Evolutionary conservation across 2,797 vertebrate genomes (phyloP).

Genomic region (Sparidentex hasta): DNA sequence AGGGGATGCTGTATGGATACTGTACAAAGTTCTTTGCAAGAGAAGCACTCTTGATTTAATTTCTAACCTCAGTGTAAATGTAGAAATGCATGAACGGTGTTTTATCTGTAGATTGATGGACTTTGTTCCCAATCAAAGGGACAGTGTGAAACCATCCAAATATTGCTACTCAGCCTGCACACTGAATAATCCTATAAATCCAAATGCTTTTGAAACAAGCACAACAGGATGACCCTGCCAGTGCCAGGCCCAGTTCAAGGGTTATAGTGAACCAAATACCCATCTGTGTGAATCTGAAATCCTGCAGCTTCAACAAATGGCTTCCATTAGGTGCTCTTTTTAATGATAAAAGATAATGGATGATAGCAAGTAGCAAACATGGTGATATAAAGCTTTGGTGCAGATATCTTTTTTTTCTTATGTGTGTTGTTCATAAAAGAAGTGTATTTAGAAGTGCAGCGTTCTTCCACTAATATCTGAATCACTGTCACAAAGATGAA

Average conservation of each 20-base stretch:
- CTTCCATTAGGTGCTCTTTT: slow-evolving; percentile 64
- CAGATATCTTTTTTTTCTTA: background rate
- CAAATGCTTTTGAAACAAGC: slow-evolving; percentile 81
- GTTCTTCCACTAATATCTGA: too few relatives aligned
- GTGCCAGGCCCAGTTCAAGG: slow-evolving; percentile 76
- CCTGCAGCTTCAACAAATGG: slow-evolving; percentile 69
- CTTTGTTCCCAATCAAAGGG: slow-evolving; percentile 70
- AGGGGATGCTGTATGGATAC: background rate
- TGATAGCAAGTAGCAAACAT: slow-evolving; percentile 37
- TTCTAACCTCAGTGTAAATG: background rate
- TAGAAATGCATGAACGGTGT: background rate
- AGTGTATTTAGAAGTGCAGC: background rate
- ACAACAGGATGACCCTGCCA: slow-evolving; percentile 74
- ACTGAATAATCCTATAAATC: slow-evolving; percentile 84
- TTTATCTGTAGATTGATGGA: slow-evolving; percentile 30
- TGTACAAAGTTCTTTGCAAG: background rate
- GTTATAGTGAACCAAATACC: slow-evolving; percentile 82
- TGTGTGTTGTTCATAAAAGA: background rate
- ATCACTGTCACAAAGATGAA: too few relatives aligned
- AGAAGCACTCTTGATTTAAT: background rate
- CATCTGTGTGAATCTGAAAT: slow-evolving; percentile 84
- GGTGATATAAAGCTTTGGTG: slow-evolving; percentile 11
- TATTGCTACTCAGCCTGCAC: slow-evolving; percentile 77
- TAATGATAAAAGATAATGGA: slow-evolving; percentile 60
- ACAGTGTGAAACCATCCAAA: slow-evolving; percentile 76